Base-by-base conservation (phyloP, 2,888 invertebrate species). In the Coelogynopora nodosa region DNA sequence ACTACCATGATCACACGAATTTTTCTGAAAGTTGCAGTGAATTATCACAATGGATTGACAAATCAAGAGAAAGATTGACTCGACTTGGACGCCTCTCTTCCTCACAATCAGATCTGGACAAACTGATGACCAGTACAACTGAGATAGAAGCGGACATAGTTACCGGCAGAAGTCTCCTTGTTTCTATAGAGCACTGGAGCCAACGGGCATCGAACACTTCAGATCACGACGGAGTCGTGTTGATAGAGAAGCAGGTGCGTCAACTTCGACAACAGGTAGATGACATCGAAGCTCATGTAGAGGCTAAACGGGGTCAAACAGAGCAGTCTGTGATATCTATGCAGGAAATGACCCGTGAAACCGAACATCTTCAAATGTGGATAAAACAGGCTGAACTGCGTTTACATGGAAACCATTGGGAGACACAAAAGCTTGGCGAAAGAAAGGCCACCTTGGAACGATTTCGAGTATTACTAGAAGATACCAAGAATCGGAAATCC, bases 61-160 rank as follows among this genome's bases (percentile, higher is more conserved):
- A 2, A 5, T 2, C 82, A 23, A 29, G 23, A 18, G 82, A 82
- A 26, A 31, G 28, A 29, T 5, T 82, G 13, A 23, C 31, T 31
- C 82, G 31, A 10, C 13, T 82, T 2, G 82, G 31, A 5, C 82
- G 82, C 1, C 23, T 31, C 10, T 82, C 82, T 2, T 5, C 5
- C 23, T 74, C 74, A 74, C 74, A 74, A 74, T 13, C 74, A 74
- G 74, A 74, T 13, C 74, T 74, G 18, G 74, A 74, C 2, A 74
- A 74, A 26, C 5, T 74, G 27, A 74, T 23, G 74, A 2, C 10
- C 18, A 74, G 5, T 2, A 74, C 74, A n/a, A 2, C 74, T n/a
- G 74, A 74, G 27, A 2, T 74, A 23, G 74, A 74, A 26, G 74
- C 23, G 2, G 74, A 74, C 23, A 5, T 74, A 26, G 27, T 74